Percentiles rank a stretch among this genome's conserved stretches.
These are phyloP conservation scores for Tribolium castaneum DNA, from an alignment of 1,140 invertebrate species.

Conservation along the genomic window DNA sequence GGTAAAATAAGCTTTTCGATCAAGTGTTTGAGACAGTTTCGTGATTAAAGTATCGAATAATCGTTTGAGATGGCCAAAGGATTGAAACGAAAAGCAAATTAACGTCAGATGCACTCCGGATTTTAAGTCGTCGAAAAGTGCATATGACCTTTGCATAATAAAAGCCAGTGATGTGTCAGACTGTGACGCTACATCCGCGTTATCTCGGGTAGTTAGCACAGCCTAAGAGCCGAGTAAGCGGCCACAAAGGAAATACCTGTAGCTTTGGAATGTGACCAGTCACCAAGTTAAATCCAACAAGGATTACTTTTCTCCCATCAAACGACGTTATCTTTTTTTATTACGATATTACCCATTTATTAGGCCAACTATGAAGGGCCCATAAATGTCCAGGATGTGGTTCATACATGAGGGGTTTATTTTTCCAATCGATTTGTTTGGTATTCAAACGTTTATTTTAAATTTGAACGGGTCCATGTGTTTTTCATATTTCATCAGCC, in stretches of 20 bases:
- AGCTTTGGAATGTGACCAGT: slow-evolving; percentile 33
- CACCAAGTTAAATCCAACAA: slow-evolving; percentile 27
- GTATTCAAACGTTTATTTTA: too few relatives aligned
- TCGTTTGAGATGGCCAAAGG: not conserved
- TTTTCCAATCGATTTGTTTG: not conserved
- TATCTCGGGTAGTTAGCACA: not conserved
- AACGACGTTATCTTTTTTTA: slow-evolving; percentile 10
- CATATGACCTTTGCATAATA: slow-evolving; percentile 27
- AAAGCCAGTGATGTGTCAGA: slow-evolving; percentile 14
- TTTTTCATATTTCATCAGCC: not conserved
- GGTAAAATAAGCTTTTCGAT: not conserved
- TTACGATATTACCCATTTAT: slow-evolving; percentile 5
- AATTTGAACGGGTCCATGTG: not conserved
- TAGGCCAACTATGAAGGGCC: not conserved
- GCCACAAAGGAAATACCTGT: slow-evolving; percentile 31
- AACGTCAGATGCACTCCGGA: not conserved
- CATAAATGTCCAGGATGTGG: not conserved
- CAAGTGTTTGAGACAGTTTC: slow-evolving; percentile 17
- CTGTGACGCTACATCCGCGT: not conserved
- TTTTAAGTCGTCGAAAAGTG: slow-evolving; percentile 1
- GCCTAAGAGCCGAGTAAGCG: slow-evolving; percentile 3
- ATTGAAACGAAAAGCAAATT: slow-evolving; percentile 3
- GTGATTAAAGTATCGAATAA: slow-evolving; percentile 11
- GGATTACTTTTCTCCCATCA: slow-evolving; percentile 4
- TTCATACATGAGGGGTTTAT: not conserved